Evolutionary conservation across 1,140 invertebrate genomes (phyloP).

Genomic region (Dreissena polymorpha): DNA sequence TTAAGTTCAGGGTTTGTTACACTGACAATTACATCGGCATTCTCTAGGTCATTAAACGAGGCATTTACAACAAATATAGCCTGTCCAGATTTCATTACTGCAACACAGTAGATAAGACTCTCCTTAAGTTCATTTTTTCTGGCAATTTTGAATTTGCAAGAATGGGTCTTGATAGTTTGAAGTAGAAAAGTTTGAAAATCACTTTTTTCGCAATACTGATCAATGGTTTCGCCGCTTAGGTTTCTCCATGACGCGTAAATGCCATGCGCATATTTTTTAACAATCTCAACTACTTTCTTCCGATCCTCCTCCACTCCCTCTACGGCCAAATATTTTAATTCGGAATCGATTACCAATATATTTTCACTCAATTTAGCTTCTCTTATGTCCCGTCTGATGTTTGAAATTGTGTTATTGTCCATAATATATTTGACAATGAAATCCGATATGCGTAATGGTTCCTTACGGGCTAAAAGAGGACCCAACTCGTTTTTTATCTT

Average conservation of each 20-base stretch:
- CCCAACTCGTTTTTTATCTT: slow-evolving; percentile 8
- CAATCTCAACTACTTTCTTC: neutral
- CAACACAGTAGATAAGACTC: slow-evolving; percentile 7
- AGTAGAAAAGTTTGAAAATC: neutral
- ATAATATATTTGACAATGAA: slow-evolving; percentile 18
- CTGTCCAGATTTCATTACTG: slow-evolving; percentile 16
- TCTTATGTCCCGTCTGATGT: neutral
- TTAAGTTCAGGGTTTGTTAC: slow-evolving; percentile 55
- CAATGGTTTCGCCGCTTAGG: slow-evolving; percentile 16
- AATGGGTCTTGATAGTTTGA: neutral
- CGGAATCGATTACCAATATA: neutral
- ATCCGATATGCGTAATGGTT: neutral
- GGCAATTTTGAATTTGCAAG: slow-evolving; percentile 10
- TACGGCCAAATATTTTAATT: neutral
- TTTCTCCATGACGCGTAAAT: neutral
- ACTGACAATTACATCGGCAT: slow-evolving; percentile 64
- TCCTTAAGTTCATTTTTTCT: slow-evolving; percentile 17
- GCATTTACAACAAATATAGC: slow-evolving; percentile 19
- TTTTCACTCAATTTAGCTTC: neutral
- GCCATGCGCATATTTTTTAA: neutral
- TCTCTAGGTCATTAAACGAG: neutral
- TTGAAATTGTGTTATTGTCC: neutral
- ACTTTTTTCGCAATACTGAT: neutral
- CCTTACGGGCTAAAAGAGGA: neutral
- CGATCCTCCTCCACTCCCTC: neutral